These are phyloP conservation scores for Ectemnius lituratus DNA, from an alignment of 2,888 invertebrate species.

Conservation along the genomic window DNA sequence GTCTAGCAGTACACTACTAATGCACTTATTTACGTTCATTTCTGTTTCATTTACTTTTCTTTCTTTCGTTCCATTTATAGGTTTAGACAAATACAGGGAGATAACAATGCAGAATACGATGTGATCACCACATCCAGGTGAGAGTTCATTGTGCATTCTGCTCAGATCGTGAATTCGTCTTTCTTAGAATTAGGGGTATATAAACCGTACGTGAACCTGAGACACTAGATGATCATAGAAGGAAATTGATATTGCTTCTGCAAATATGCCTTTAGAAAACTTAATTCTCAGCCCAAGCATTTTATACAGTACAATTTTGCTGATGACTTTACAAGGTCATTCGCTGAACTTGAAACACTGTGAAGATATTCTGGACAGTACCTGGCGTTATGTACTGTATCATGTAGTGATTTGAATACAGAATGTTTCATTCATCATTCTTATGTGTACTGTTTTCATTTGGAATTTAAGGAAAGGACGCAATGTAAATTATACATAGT, in stretches of 20 bases:
- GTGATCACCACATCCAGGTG: constrained; percentile 77
- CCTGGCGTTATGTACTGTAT: no score
- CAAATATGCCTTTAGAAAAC: constrained; percentile 21
- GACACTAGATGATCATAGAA: neutral
- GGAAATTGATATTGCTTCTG: constrained; percentile 42
- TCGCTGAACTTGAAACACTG: no score
- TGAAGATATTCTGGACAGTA: no score
- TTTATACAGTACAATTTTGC: no score
- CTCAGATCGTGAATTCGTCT: constrained; percentile 17
- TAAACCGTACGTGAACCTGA: no score
- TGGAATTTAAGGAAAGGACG: no score
- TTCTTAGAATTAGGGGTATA: neutral
- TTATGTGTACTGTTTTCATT: no score
- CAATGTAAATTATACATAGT: no score
- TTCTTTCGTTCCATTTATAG: constrained; percentile 75
- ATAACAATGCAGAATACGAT: constrained; percentile 76
- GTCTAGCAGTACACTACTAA: constrained; percentile 32
- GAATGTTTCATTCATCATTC: no score
- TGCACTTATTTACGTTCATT: constrained; percentile 42
- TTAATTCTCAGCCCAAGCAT: no score
- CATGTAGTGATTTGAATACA: no score
- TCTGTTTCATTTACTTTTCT: constrained; percentile 65
- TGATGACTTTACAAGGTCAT: no score
- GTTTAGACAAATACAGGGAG: constrained; percentile 73
- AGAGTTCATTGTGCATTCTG: constrained; percentile 62